A percentile compares a stretch with the other conserved stretches of the same genome.
Conservation (phyloP, 2,888 invertebrate species). For the Amaurobius ferox region DNA sequence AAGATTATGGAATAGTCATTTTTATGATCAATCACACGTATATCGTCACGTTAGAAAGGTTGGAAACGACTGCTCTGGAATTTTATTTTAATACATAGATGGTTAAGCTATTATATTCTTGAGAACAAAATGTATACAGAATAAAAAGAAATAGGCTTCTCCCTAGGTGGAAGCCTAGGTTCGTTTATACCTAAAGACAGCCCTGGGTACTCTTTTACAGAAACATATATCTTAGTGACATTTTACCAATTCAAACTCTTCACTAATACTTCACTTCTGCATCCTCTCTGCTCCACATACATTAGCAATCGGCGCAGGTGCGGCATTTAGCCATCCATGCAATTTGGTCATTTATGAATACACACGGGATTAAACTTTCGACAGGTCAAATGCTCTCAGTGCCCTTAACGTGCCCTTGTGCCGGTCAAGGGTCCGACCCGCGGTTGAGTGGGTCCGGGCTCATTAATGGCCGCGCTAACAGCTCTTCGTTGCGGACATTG, state of each 20-base stretch:
- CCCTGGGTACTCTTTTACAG: not conserved
- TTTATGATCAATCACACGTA: too few relatives aligned
- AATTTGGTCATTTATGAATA: not conserved
- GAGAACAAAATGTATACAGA: too few relatives aligned
- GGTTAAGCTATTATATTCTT: too few relatives aligned
- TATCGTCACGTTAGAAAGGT: too few relatives aligned
- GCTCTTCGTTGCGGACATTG: conserved; percentile 4
- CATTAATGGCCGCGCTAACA: not conserved
- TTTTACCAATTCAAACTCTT: too few relatives aligned
- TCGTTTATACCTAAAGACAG: too few relatives aligned
- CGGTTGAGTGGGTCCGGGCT: not conserved
- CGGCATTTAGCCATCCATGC: not conserved
- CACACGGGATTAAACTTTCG: not conserved
- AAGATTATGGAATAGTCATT: too few relatives aligned
- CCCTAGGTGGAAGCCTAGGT: too few relatives aligned
- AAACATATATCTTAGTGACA: not conserved
- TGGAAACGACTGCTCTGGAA: too few relatives aligned
- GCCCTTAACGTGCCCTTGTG: conserved; percentile 13
- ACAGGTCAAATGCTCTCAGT: not conserved
- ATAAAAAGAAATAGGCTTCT: too few relatives aligned
- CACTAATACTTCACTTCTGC: not conserved
- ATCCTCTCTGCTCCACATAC: not conserved
- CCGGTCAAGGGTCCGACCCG: not conserved
- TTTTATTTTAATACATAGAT: too few relatives aligned
- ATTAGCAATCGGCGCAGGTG: conserved; percentile 2